Base-by-base conservation (phyloP, 2,888 invertebrate genomes). In the Alloscopus bannaensis region DNA sequence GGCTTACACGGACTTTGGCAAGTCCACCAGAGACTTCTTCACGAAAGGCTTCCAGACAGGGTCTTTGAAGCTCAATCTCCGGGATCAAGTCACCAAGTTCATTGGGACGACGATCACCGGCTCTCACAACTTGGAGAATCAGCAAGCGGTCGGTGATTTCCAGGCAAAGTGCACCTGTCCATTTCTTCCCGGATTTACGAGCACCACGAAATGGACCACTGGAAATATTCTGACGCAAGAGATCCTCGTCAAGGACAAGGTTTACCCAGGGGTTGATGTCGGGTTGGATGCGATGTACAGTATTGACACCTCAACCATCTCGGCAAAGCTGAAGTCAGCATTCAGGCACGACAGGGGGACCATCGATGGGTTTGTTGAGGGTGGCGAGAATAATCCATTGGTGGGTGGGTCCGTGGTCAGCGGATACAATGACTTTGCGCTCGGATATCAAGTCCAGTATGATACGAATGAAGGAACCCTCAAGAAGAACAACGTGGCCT, bases 21-120 rank as follows among this genome's bases (percentile, higher is more conserved):
- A 81, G 65, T 42, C 59, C 59, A 60, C 55, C 11, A 60, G 59
- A 16, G 81, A 81, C 24, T 81, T 78, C 22, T 81, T 81, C 65
- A 72, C 57, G 13, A 81, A 78, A 28, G 81, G 81, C 24, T 81
- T 70, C 52, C 73, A 73, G 57, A 45, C 62, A 1, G 65, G 64
- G 8, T 42, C 26, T 26, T 73, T 59, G 65, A 72, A 78, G 29
- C 42, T 81, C 18, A 64, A 24, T 22, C 55, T 68, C 8, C 40
- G 73, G 36, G 65, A 72, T 47, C 66, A 62, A 26, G 31, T 55
- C 11, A 47, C 65, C 3, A 52, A 52, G 47, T 18, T 66, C 26
- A 55, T 81, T 11, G 42, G 55, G 3, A 55, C 65, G n/a, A 73
- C 36, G 2, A 40, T 65, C 11, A 60, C 64, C 26, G 72, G 72